Percentiles rank a stretch among this genome's conserved stretches.
phyloP scores from a whole-genome alignment of 2,888 invertebrate genomes.

The Xylocampa areola region DNA sequence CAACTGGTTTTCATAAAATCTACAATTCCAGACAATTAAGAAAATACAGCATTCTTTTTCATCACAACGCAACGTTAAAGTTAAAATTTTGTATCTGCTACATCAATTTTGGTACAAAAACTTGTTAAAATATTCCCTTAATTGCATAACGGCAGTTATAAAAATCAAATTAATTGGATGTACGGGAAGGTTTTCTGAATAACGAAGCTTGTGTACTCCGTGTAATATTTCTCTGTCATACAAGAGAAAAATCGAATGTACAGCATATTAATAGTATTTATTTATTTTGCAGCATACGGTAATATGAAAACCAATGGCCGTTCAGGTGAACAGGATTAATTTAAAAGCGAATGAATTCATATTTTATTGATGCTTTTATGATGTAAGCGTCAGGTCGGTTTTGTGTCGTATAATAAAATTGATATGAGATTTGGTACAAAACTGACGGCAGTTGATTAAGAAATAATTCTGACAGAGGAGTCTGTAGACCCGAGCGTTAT shows the following conservation, averaged over 20 bases:
- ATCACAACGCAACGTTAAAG: not conserved
- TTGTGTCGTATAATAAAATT: too few relatives aligned
- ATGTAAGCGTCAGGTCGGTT: not conserved
- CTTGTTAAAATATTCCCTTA: slow-evolving; percentile 48
- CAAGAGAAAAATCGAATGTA: slow-evolving; percentile 53
- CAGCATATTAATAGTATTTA: slow-evolving; percentile 66
- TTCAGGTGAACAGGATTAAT: slow-evolving; percentile 48
- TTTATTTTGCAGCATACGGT: slow-evolving; percentile 68
- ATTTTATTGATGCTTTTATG: slow-evolving; percentile 10
- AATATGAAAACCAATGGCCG: slow-evolving; percentile 67
- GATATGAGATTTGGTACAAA: too few relatives aligned
- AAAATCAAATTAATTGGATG: slow-evolving; percentile 56
- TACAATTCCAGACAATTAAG: slow-evolving; percentile 9
- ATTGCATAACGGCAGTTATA: slow-evolving; percentile 50
- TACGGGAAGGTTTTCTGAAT: slow-evolving; percentile 35
- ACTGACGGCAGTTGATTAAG: too few relatives aligned
- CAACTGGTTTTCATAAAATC: too few relatives aligned
- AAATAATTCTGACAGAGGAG: too few relatives aligned
- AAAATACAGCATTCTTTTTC: slow-evolving; percentile 14
- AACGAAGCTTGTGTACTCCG: slow-evolving; percentile 47
- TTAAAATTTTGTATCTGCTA: slow-evolving; percentile 2
- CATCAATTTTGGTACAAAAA: slow-evolving; percentile 26
- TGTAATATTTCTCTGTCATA: slow-evolving; percentile 54
- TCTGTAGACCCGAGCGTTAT: too few relatives aligned
- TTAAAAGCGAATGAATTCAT: slow-evolving; percentile 33